Percentiles rank a stretch among this genome's conserved stretches.
phyloP scores from a whole-genome alignment of 2,888 invertebrate species.

The Athalia rosae region DNA sequence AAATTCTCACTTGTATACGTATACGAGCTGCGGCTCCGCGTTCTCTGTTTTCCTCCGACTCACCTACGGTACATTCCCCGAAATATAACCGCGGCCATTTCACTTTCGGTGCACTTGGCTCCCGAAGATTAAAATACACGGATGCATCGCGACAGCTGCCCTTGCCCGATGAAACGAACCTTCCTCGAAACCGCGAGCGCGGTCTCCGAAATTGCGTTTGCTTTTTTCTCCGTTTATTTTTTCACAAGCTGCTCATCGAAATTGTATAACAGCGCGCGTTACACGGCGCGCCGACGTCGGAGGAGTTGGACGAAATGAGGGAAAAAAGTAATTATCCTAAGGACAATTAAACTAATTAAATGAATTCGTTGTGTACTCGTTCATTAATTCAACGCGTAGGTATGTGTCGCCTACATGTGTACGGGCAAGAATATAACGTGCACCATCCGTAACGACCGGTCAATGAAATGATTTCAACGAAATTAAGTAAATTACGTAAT shows the following conservation, averaged over 20 bases:
- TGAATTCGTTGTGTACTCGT: constrained; percentile 17
- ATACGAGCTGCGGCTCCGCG: no score
- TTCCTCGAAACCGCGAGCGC: constrained; percentile 19
- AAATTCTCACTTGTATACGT: no score
- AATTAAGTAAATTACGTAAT: constrained; percentile 24
- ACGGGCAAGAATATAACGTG: not conserved
- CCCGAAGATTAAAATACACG: constrained; percentile 29
- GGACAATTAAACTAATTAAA: constrained; percentile 29
- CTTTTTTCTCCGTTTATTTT: no score
- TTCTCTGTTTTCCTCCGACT: no score
- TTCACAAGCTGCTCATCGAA: no score
- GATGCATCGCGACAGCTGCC: constrained; percentile 28
- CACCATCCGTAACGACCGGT: not conserved
- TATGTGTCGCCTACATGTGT: no score
- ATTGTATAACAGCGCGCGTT: no score
- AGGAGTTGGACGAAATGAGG: not conserved
- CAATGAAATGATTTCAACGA: constrained; percentile 25
- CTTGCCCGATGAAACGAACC: constrained; percentile 2
- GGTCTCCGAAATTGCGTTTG: not conserved
- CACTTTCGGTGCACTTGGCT: constrained; percentile 33
- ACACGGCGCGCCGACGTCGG: constrained; percentile 4
- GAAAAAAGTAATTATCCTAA: not conserved
- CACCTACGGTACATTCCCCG: not conserved
- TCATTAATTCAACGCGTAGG: not conserved
- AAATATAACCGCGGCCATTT: constrained; percentile 24